These are phyloP conservation scores for Periphyllus acericola DNA, from an alignment of 2,888 invertebrate genomes.

Conservation along the genomic window DNA sequence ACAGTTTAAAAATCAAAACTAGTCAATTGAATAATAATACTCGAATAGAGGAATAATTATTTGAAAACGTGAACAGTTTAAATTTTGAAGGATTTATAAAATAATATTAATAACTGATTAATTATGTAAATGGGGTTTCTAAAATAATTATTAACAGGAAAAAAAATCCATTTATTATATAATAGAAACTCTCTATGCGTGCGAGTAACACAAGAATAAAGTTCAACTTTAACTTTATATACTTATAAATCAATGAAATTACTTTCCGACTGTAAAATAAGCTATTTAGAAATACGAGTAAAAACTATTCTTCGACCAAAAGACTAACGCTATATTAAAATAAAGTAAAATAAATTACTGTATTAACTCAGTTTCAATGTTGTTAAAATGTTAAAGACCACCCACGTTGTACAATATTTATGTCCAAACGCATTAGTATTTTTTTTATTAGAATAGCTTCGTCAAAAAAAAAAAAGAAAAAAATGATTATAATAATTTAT, in stretches of 20 bases:
- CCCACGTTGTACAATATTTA: conserved; percentile 18
- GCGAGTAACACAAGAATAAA: background rate
- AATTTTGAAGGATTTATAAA: too few species aligned
- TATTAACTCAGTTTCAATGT: conserved; percentile 10
- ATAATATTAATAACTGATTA: too few species aligned
- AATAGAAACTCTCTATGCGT: background rate
- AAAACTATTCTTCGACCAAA: background rate
- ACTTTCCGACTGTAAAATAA: background rate
- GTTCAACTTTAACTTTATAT: background rate
- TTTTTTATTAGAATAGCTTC: background rate
- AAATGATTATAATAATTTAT: background rate
- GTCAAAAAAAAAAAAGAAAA: background rate
- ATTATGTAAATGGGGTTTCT: too few species aligned
- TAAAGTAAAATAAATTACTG: conserved; percentile 15
- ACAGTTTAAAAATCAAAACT: too few species aligned
- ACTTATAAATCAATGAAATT: background rate
- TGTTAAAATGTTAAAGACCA: conserved; percentile 25
- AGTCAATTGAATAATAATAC: too few species aligned
- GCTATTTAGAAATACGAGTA: background rate
- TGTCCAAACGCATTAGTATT: conserved; percentile 17
- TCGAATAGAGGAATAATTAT: too few species aligned
- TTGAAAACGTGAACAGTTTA: too few species aligned
- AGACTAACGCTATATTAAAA: background rate
- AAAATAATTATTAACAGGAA: background rate
- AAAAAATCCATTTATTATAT: background rate